Base-by-base conservation (phyloP, 2,797 vertebrate species). In the Chaetodon trifasciatus region DNA sequence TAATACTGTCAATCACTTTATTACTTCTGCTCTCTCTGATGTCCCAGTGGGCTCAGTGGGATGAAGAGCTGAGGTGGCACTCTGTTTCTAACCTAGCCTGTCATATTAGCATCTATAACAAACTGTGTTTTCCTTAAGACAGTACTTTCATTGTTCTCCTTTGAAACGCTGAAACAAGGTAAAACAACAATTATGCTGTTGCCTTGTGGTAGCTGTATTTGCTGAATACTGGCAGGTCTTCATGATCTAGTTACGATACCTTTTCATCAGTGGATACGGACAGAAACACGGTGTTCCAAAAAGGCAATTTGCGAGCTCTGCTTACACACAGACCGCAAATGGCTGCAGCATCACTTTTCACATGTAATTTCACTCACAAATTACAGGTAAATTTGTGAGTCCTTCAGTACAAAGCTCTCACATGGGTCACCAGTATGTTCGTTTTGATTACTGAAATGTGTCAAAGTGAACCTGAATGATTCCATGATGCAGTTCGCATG, bases 381-480 rank as follows among this genome's bases (percentile, higher is more conserved):
- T 47, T 24, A 7, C 19, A 46, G 28, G 66, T 24, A 15, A 0
- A 28, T 58, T 16, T 50, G 2, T 39, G 32, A 60, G 46, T 50
- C 2, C 5, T 28, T n/a, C 44, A 60, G 35, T 50, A 8, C 28
- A 6, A 15, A 58, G 21, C 47, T 23, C 53, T 52, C 13, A 28
- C 49, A 15, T 67, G n/a, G 21, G 5, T 21, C 1, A 5, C 21
- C 19, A 13, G 32, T 13, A 8, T 5, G 7, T 32, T 58, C 50
- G 44, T 58, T 75, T 60, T 75, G 8, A 47, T 57, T 44, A n/a
- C 10, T 35, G 42, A 64, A 46, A 65, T 64, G 23, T 17, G 4
- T 46, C 49, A 5, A 63, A 24, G 5, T 46, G 44, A 67, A 19
- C 46, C 42, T 21, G 44, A 66, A 47, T n/a, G 1, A 35, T 42